phyloP scores from a whole-genome alignment of 2,113 vertebrate genomes.

The Corythoichthys haematopterus region DNA sequence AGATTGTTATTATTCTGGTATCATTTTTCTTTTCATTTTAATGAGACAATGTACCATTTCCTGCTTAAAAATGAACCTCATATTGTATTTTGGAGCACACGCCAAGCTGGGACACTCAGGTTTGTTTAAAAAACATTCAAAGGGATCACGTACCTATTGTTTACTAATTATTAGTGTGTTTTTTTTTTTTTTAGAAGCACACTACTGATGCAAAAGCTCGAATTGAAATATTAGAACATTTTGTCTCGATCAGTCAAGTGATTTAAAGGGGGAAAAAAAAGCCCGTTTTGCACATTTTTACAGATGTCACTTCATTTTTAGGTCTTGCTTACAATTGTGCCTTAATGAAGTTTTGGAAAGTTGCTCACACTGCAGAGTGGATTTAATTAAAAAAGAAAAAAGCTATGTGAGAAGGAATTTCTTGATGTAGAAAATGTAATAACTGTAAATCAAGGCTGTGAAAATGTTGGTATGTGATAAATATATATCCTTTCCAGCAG shows the following conservation, averaged over 20 bases:
- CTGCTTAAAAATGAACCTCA: background rate
- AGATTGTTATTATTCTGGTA: background rate
- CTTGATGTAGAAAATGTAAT: background rate
- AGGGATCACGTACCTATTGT: background rate
- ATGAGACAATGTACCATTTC: background rate
- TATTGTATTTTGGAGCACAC: background rate
- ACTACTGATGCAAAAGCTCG: background rate
- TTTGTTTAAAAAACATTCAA: background rate
- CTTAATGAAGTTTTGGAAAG: background rate
- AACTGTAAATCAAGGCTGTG: background rate
- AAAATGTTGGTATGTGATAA: background rate
- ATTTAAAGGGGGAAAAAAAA: background rate
- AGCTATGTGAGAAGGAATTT: background rate
- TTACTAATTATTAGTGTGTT: background rate
- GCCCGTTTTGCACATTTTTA: background rate
- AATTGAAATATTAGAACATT: background rate
- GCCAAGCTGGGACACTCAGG: background rate
- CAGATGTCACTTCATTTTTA: background rate
- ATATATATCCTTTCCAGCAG: background rate
- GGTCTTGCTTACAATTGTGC: background rate
- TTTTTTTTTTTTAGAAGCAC: background rate
- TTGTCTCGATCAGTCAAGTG: background rate
- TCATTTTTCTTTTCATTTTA: background rate
- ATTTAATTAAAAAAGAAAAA: background rate
- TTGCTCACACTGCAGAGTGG: background rate